Evolutionary conservation across 1,140 invertebrate genomes (phyloP), one percentile per base, ranked within the genome.

Genomic region (Habropoda laboriosa): DNA sequence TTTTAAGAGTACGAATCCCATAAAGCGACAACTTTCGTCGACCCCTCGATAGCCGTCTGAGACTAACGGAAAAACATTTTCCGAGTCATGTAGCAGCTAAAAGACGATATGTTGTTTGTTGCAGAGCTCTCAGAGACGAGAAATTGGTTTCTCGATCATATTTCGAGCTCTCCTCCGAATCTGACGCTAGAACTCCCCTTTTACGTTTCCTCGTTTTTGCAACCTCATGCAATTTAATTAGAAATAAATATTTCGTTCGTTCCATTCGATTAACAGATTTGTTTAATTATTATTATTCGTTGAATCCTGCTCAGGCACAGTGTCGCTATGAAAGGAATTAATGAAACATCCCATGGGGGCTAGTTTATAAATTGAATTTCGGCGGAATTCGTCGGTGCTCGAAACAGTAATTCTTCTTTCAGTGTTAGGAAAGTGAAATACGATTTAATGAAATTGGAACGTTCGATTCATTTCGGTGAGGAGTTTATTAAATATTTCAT

Each of bases 121-220:
- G 16, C 61, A 16, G 16, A 30, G 61, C 24, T 35, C 47, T 68
- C 66, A 68, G 21, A 38, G 30, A 35, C 47, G 66, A 68, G 47
- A 49, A 68, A 68, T 68, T 47, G 66, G 12, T 68, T 68, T 53
- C 21, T 32, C 45, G 66, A 68, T 68, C 66, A 27, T 68, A 53
- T 68, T 53, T 68, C 47, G 12, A 53, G 47, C 61, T 49, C 47
- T 30, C 12, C 1, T 8, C 35, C 30, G 21, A 38, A 53, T 51
- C 47, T 18, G 45, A 68, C 30, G 53, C 21, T 49, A n/a, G 24
- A 51, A 51, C 27, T 13, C 30, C n/a, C 13, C 18, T n/a, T 18
- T 10, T 30, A 12, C 40, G 5, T 45, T n/a, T n/a, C n/a, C n/a
- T n/a, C 4, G 61, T 64, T 42, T 64, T 64, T 27, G 24, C 61